Evolutionary conservation across 2,113 vertebrate species (phyloP).

Genomic region (Pteropus alecto): DNA sequence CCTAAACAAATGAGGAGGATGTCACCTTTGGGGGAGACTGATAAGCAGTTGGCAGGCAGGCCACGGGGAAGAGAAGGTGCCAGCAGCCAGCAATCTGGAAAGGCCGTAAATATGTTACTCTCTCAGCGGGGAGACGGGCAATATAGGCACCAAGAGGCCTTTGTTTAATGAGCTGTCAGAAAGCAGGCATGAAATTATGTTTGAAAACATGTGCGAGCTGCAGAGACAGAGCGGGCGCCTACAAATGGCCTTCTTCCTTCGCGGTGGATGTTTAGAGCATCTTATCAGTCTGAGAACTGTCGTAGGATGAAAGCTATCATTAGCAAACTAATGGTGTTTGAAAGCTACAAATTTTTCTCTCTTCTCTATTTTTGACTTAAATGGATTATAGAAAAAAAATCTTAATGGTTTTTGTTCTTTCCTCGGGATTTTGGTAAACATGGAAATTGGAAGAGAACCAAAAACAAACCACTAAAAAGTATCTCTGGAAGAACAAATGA

Average conservation of each 20-base stretch:
- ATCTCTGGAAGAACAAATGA: slow-evolving; percentile 48
- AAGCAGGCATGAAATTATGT: slow-evolving; percentile 89
- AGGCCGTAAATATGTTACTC: slow-evolving; percentile 87
- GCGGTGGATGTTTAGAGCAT: slow-evolving; percentile 76
- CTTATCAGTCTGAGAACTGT: slow-evolving; percentile 86
- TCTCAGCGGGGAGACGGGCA: slow-evolving; percentile 87
- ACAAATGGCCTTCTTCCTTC: slow-evolving; percentile 81
- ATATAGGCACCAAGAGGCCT: slow-evolving; percentile 87
- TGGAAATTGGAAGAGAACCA: slow-evolving; percentile 68
- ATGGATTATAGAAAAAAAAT: slow-evolving; percentile 75
- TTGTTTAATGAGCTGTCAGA: slow-evolving; percentile 91
- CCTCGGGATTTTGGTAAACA: slow-evolving; percentile 68
- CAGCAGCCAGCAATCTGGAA: slow-evolving; percentile 87
- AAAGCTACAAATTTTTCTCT: slow-evolving; percentile 83
- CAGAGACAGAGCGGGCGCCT: slow-evolving; percentile 80
- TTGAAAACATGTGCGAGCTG: slow-evolving; percentile 87
- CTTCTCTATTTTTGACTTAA: slow-evolving; percentile 79
- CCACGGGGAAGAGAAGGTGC: slow-evolving; percentile 82
- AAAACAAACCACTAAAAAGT: slow-evolving; percentile 57
- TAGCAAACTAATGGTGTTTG: slow-evolving; percentile 86
- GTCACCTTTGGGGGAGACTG: slow-evolving; percentile 86
- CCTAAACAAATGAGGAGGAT: slow-evolving; percentile 85
- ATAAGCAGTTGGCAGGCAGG: slow-evolving; percentile 90
- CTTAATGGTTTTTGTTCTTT: slow-evolving; percentile 58
- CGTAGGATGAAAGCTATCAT: slow-evolving; percentile 82